A percentile compares a stretch with the other conserved stretches of the same genome.
These are phyloP conservation scores for Candidula unifasciata DNA, from an alignment of 2,888 invertebrate species.

Conservation along the genomic window DNA sequence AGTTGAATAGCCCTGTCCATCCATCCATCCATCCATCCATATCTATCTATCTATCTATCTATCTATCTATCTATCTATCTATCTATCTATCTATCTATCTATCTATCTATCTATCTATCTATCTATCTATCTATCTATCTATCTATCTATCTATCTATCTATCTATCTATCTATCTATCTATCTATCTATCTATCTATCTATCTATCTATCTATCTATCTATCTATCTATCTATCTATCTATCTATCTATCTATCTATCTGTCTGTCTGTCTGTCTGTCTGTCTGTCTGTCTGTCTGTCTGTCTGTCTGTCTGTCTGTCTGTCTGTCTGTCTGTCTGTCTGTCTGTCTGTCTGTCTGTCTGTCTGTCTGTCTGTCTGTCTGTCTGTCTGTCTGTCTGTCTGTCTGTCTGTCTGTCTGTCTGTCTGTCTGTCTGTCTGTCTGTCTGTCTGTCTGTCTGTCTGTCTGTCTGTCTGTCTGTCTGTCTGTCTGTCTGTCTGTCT, in stretches of 20 bases:
- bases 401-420: neutral
- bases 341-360: neutral
- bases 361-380: neutral
- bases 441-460: neutral
- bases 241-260: neutral
- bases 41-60: neutral
- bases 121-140: neutral
- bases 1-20: too few species aligned
- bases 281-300: neutral
- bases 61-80: neutral
- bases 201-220: too few species aligned
- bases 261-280: neutral
- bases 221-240: neutral
- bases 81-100: neutral
- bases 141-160: too few species aligned
- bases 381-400: neutral
- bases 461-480: neutral
- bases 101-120: neutral
- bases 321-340: neutral
- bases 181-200: too few species aligned
- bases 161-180: too few species aligned
- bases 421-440: neutral
- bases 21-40: slow-evolving; percentile 9
- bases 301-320: neutral
- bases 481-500: slow-evolving; percentile 1